Evolutionary conservation across 2,888 invertebrate genomes (phyloP), one percentile per base, ranked within the genome.

Genomic region (Halictus quadricinctus): DNA sequence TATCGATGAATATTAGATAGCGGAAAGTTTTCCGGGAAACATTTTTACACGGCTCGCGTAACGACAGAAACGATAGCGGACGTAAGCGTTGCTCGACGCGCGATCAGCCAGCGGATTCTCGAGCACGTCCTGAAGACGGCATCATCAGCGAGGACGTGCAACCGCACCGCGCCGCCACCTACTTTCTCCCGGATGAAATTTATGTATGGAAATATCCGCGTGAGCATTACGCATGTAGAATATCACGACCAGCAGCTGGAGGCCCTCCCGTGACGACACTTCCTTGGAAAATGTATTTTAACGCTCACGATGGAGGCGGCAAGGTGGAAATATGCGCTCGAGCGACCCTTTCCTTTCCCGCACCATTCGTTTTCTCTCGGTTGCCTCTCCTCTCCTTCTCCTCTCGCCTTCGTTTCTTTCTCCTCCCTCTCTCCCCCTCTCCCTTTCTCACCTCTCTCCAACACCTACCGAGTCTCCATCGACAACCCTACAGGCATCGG

Each of bases 141-240:
- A 75, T 85, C 84, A 85, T 87, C 88, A 86, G 72, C 73, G 85
- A 46, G 73, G 77, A 88, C 82, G 85, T 75, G 84, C 83, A 86
- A 73, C 84, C 78, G 78, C 73, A 66, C 75, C 78, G 76, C 73
- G 66, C 75, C 76, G 77, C 74, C 81, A 77, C 79, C 83, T 81
- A 86, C 87, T 87, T 86, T 84, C 84, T 81, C 75, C 82, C 82
- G 83, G 88, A 92, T 88, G 88, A 94, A 93, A 94, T 94, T 93
- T 93, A 94, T 92, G 91, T 92, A 93, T 94, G 93, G 91, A 93
- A 93, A 93, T 93, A 91, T 92, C 90, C 92, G 87, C 89, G 90
- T 86, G 91, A 92, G 92, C 92, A 93, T 93, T 92, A 93, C 93
- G 92, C 93, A 93, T 92, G 92, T 92, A 91, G 91, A 93, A 94